Evolutionary conservation across 2,797 vertebrate genomes (phyloP), one percentile per base, ranked within the genome.

Genomic region (Potorous gilbertii): DNA sequence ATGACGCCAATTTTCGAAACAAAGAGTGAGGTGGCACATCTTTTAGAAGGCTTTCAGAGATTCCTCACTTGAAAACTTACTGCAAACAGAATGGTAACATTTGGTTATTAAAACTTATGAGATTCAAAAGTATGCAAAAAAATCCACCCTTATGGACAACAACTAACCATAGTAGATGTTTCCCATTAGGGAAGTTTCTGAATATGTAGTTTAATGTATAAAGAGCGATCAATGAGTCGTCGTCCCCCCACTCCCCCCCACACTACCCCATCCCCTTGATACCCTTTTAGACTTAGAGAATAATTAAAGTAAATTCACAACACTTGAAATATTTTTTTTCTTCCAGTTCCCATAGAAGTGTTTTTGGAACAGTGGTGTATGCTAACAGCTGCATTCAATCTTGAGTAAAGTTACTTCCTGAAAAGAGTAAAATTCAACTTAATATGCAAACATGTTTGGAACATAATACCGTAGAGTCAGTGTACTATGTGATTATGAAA

Each of bases 301-400:
- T 96, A 96, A 14, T 34, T 97, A 97, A 98, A 97, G 97, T 96
- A 59, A 97, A 97, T 98, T 95, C 95, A 95, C 96, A 96, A 95
- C 96, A 98, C 93, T 95, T 98, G 97, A 98, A 98, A 97, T 21
- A 97, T 93, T 94, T 93, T n/a, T n/a, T 95, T 96, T 98, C 96
- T 96, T 98, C 94, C 87, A 95, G 93, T 97, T 97, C 98, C 97
- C 96, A 95, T 97, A 97, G 97, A 98, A 98, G 89, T 95, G 34
- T 97, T 98, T 97, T 97, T 98, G 97, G 98, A 98, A 96, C 95
- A 93, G 97, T 97, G 97, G 96, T 96, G 95, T 98, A 59, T 4
- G 5, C 97, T 98, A 98, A 98, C 98, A 98, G 98, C 98, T 99
- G 98, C 97, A 97, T 98, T 98, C 98, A 98, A 98, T 98, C 98